Evolutionary conservation across 2,888 invertebrate species (phyloP), one percentile per base, ranked within the genome.

Genomic region (Pogonocherus hispidulus): DNA sequence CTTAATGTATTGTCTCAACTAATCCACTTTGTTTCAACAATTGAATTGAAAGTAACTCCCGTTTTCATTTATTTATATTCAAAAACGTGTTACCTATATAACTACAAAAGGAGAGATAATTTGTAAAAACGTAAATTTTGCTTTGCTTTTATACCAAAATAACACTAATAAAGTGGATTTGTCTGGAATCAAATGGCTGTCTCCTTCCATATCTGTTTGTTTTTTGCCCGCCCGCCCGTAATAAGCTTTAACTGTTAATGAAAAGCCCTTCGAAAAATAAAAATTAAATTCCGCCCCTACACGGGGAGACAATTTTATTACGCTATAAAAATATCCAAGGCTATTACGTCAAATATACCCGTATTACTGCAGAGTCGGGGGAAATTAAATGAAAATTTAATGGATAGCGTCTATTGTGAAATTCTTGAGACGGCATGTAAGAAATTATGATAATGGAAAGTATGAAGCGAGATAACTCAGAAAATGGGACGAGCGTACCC

Each of bases 401-500:
- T 68, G 68, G 71, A 70, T 67, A 56, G 63, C 67, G 66, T 65
- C 66, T 67, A 66, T 70, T 67, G 70, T 70, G 63, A 67, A 70
- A 70, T 70, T 70, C 70, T 70, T 67, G 65, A 67, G 70, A 65
- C 64, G 67, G 64, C 67, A 70, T 70, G 71, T 66, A 70, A 71
- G 71, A 71, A 75, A 76, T 75, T 73, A 76, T 70, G 69, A 75
- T 72, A 73, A 74, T 75, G 76, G 73, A 76, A 76, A 76, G 73
- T 69, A 71, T 67, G 68, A 71, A 63, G 67, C 62, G 69, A 73
- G 76, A 70, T 72, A 59, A 60, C 56, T 27, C 55, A 41, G 60
- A 52, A 55, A 52, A 63, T 64, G 56, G 57, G 63, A 69, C 62
- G 52, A 60, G 44, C 27, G 68, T 22, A 52, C 63, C 56, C 51